phyloP scores from a whole-genome alignment of 2,113 vertebrate genomes.

The Dolichallabes microphthalmus region DNA sequence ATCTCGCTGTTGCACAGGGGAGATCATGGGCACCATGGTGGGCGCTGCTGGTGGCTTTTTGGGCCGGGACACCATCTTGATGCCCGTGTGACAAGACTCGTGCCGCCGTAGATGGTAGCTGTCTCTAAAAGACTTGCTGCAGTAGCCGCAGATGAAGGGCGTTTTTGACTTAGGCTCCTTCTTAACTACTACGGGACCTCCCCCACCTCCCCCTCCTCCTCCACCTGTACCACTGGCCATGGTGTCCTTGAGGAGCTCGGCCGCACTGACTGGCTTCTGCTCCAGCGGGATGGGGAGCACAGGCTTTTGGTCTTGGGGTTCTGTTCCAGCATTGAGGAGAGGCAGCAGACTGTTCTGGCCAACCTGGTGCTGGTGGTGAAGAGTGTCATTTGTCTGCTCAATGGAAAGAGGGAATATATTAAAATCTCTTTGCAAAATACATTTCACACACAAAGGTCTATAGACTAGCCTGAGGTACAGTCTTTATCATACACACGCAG shows the following conservation, averaged over 20 bases:
- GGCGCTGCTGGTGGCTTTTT: conserved; percentile 90
- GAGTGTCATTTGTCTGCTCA: conserved; percentile 89
- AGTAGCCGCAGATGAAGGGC: conserved; percentile 95
- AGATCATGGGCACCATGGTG: conserved; percentile 89
- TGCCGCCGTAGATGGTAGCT: conserved; percentile 97
- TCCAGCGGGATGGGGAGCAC: conserved; percentile 90
- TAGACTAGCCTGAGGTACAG: neutral
- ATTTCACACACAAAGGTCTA: neutral
- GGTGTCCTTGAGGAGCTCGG: conserved; percentile 91
- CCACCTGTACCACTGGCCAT: conserved; percentile 65
- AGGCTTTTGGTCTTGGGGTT: conserved; percentile 94
- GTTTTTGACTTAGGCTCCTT: conserved; percentile 96
- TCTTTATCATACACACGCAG: neutral
- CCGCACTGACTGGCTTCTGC: conserved; percentile 87
- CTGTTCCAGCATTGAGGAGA: conserved; percentile 88
- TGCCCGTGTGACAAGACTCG: conserved; percentile 95
- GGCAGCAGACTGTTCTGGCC: conserved; percentile 93
- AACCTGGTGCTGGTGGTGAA: conserved; percentile 96
- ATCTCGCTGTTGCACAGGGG: conserved; percentile 87
- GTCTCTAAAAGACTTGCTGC: conserved; percentile 98
- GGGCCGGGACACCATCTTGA: conserved; percentile 94
- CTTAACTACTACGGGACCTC: conserved; percentile 81
- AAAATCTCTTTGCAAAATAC: neutral
- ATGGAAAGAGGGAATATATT: conserved; percentile 50
- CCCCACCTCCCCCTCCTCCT: conserved; percentile 51